Percentiles rank a stretch among this genome's conserved stretches.
These are phyloP conservation scores for Morone saxatilis DNA, from an alignment of 2,113 vertebrate genomes.

Conservation along the genomic window DNA sequence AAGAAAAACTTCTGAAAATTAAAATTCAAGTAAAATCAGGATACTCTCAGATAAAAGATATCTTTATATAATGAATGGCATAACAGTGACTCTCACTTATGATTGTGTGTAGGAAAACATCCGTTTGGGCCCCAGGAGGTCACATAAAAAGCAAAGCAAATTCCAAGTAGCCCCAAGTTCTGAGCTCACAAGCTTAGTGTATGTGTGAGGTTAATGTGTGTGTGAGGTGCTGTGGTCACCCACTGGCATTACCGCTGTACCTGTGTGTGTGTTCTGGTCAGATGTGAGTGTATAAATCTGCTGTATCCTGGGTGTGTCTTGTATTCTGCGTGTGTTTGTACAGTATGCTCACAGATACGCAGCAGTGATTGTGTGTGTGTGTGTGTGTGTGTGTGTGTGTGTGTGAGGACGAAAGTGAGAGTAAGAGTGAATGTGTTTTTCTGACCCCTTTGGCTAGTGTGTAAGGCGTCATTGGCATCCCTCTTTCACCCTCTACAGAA, in stretches of 20 bases:
- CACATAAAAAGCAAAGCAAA: too few relatives aligned
- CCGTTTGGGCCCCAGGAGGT: neutral
- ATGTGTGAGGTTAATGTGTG: neutral
- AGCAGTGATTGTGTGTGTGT: neutral
- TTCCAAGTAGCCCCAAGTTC: too few relatives aligned
- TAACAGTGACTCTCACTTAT: too few relatives aligned
- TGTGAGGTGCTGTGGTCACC: neutral
- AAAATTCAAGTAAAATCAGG: too few relatives aligned
- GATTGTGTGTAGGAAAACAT: neutral
- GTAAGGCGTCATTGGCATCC: conserved; percentile 25
- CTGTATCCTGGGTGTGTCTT: neutral
- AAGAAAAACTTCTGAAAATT: too few relatives aligned
- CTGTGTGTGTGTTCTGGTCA: neutral
- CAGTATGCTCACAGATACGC: neutral
- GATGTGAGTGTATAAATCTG: neutral
- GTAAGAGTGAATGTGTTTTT: conserved; percentile 5
- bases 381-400: neutral
- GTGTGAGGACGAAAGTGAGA: neutral
- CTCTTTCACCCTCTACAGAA: conserved; percentile 48
- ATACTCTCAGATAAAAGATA: too few relatives aligned
- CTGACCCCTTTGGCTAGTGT: conserved; percentile 46
- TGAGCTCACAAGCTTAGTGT: too few relatives aligned
- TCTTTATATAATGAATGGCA: too few relatives aligned
- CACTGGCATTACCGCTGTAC: neutral
- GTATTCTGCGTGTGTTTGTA: neutral